Conservation (phyloP, 2,888 invertebrate species). For the Lasioglossum morio region DNA sequence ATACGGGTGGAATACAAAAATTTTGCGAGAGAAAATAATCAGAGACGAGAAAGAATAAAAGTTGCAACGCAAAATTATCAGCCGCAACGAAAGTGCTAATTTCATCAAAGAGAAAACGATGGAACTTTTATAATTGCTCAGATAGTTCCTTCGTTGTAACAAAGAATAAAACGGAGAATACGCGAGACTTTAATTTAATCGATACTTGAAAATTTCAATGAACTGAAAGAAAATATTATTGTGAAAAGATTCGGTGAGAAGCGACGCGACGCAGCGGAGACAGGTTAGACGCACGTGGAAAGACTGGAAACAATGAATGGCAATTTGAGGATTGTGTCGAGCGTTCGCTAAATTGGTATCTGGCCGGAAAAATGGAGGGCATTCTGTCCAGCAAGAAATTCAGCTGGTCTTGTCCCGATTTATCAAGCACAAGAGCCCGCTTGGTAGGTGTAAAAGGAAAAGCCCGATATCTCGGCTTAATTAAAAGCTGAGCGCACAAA, state of each 20-base stretch:
- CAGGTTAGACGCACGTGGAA: background rate
- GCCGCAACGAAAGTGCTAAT: too few species aligned
- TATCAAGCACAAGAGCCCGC: constrained; percentile 42
- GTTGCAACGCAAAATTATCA: too few species aligned
- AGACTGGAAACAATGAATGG: background rate
- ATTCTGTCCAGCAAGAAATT: constrained; percentile 5
- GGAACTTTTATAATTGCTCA: too few species aligned
- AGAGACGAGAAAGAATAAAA: background rate
- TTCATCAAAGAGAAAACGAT: too few species aligned
- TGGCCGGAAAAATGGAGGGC: background rate
- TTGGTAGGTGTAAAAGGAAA: constrained; percentile 28
- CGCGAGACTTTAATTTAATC: background rate
- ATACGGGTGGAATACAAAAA: too few species aligned
- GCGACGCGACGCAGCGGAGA: too few species aligned
- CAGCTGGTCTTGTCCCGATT: constrained; percentile 31
- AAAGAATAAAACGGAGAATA: background rate
- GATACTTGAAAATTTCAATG: background rate
- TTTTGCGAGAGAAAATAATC: background rate
- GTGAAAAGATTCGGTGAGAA: background rate
- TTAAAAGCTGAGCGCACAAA: constrained; percentile 52
- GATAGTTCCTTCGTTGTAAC: background rate
- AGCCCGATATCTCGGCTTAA: constrained; percentile 58
- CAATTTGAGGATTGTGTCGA: background rate
- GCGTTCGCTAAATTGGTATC: background rate
- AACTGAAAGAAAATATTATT: background rate